Base-by-base conservation (phyloP, 2,888 invertebrate species). In the Mythimna loreyi region DNA sequence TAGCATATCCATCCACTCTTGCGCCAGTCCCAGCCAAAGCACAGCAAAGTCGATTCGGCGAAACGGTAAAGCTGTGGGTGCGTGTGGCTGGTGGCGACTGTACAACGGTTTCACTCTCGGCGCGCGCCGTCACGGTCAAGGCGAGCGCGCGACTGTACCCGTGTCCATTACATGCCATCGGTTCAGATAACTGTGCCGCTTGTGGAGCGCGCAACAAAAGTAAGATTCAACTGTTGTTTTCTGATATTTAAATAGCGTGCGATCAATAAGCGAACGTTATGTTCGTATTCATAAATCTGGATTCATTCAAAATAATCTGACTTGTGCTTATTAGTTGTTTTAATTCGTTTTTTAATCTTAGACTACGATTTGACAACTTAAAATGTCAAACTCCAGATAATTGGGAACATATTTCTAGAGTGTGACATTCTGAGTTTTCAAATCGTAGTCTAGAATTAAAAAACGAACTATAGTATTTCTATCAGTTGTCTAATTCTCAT, bases 71-170 rank as follows among this genome's bases (percentile, higher is more conserved):
- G 66, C 3, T n/a, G 1, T 13, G 50, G 52, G 40, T 60, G 69
- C 78, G 66, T 50, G 69, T 52, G 56, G 21, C 45, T 49, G 57
- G 45, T 33, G 57, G 69, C 75, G 63, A 55, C 72, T 58, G 65
- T 69, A 66, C 57, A 61, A 66, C 78, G 73, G 72, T 82, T 84
- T 78, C 86, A 87, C 89, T 89, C 80, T 89, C 88, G 79, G 40
- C 65, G 68, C 76, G 73, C 64, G 47, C 19, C 56, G 86, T 85
- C 90, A 88, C 86, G 90, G 90, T 89, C 89, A 89, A 89, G 88
- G 89, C 87, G 79, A 84, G 74, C 49, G 82, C 47, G 71, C 72
- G 78, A 81, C 65, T 76, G 77, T 61, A 72, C 49, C 52, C 56
- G 72, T 70, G 57, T 63, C 78, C 74, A 71, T 52, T 40, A 40